A percentile compares a stretch with the other conserved stretches of the same genome.
These are phyloP conservation scores for Xestia rhomboidea DNA, from an alignment of 2,888 invertebrate species.

Conservation along the genomic window DNA sequence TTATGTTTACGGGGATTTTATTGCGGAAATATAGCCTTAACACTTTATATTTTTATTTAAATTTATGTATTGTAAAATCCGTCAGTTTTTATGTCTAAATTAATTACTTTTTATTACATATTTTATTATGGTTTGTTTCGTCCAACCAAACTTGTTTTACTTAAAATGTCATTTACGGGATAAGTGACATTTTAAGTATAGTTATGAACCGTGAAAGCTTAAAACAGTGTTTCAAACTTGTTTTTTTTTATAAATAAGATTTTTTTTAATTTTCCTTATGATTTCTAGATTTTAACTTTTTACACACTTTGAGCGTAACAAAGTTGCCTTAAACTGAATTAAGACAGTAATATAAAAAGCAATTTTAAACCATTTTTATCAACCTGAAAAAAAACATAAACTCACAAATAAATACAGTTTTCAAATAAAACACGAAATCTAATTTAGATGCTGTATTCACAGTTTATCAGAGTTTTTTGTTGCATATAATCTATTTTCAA, in stretches of 20 bases:
- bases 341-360: background rate
- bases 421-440: conserved; percentile 27
- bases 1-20: conserved; percentile 59
- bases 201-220: no score
- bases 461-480: conserved; percentile 22
- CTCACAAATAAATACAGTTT: conserved; percentile 7
- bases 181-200: no score
- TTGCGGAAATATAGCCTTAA: conserved; percentile 44
- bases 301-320: background rate
- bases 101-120: background rate
- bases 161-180: no score
- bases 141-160: background rate
- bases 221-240: no score
- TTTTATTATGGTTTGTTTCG: background rate
- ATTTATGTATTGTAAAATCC: background rate
- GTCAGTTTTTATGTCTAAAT: background rate
- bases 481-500: conserved; percentile 23
- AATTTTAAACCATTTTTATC: background rate
- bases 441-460: conserved; percentile 29
- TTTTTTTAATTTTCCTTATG: background rate
- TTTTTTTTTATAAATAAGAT: no score
- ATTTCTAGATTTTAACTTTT: background rate
- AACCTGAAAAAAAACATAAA: background rate
- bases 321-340: background rate
- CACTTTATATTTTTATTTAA: conserved; percentile 12